phyloP scores from a whole-genome alignment of 2,113 vertebrate species.

The Leucosticte australis region DNA sequence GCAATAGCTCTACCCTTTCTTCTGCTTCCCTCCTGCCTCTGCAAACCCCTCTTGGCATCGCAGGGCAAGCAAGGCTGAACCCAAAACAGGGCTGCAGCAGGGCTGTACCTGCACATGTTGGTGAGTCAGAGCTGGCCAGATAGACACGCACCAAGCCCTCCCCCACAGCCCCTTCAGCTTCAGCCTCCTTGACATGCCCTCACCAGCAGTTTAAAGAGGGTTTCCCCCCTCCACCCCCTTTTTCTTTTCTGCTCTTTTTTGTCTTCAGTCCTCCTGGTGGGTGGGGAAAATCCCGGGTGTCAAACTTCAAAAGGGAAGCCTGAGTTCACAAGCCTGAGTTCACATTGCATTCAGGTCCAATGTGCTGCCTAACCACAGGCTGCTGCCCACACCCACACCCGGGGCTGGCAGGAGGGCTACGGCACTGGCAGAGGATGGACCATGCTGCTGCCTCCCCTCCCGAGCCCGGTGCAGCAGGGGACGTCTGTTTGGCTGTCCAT shows the following conservation, averaged over 20 bases:
- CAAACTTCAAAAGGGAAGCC: slow-evolving; percentile 76
- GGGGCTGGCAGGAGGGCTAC: background rate
- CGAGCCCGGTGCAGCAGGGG: background rate
- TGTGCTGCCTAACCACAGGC: slow-evolving; percentile 38
- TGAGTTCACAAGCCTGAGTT: slow-evolving; percentile 71
- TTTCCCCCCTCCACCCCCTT: background rate
- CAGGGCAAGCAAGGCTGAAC: rapidly evolving
- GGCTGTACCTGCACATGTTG: background rate
- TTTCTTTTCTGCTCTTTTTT: background rate
- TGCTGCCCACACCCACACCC: slow-evolving; percentile 55
- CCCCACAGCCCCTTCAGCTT: slow-evolving; percentile 16
- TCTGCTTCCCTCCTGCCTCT: background rate
- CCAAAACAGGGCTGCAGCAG: background rate
- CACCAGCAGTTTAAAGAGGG: slow-evolving; percentile 40
- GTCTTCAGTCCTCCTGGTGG: slow-evolving; percentile 48
- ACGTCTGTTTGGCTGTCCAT: rapidly evolving
- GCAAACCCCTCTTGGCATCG: background rate
- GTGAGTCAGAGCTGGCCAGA: slow-evolving; percentile 30
- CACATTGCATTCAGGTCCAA: slow-evolving; percentile 60
- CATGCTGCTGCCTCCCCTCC: background rate
- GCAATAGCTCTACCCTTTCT: background rate
- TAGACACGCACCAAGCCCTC: background rate
- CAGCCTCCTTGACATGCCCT: background rate
- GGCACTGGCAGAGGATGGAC: background rate
- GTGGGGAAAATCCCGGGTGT: slow-evolving; percentile 74